Conservation (phyloP, 2,888 invertebrate genomes). For the Xanthorhoe spadicearia region DNA sequence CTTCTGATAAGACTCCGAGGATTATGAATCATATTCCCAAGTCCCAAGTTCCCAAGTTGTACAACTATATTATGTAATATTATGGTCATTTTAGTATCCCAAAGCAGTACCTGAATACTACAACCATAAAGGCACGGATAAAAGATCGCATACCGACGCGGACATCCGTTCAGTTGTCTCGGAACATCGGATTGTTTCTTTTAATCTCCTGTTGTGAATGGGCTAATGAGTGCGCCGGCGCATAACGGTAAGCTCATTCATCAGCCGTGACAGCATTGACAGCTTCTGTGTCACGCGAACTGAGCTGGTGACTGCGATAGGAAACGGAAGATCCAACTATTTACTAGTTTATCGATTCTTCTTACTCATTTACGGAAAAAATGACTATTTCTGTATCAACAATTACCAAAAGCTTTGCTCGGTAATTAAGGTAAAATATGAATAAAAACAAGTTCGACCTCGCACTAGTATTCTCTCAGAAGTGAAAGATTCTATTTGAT, state of each 20-base stretch:
- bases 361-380: neutral
- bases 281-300: constrained; percentile 69
- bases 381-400: neutral
- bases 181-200: constrained; percentile 74
- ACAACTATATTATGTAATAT: too few relatives aligned
- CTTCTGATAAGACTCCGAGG: too few relatives aligned
- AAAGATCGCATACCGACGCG: constrained; percentile 46
- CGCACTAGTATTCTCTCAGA: neutral
- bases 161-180: constrained; percentile 75
- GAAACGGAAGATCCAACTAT: constrained; percentile 19
- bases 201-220: constrained; percentile 74
- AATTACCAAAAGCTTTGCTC: neutral
- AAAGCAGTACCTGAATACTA: neutral
- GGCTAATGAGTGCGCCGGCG: constrained; percentile 72
- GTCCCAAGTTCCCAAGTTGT: too few relatives aligned
- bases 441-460: neutral
- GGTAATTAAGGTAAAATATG: neutral
- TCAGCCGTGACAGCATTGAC: constrained; percentile 83
- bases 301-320: constrained; percentile 37
- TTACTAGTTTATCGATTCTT: neutral
- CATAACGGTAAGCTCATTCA: constrained; percentile 79
- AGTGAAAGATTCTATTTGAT: too few relatives aligned
- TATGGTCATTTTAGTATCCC: neutral
- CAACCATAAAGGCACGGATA: constrained; percentile 28
- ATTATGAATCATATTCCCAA: too few relatives aligned